Base-by-base conservation (phyloP, 2,888 invertebrate genomes). In the Drymonia ruficornis region DNA sequence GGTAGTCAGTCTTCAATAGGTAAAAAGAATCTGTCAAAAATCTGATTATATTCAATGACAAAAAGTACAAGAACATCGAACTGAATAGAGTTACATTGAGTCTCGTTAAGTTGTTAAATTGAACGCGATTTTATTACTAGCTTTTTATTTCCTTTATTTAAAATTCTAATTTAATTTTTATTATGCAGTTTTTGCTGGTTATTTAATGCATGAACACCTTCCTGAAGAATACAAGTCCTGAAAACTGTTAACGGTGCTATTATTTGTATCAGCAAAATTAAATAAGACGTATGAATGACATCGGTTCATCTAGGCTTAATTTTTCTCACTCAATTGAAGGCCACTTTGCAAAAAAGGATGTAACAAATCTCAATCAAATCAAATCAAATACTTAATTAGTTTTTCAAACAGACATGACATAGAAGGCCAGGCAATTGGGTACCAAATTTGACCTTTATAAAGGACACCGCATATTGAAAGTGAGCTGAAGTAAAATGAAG, bases 381-480 rank as follows among this genome's bases (percentile, higher is more conserved):
- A 28, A 28, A 34, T 36, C 5, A n/a, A 36, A 13, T 36, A 36
- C 11, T n/a, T n/a, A 23, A 36, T 36, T 36, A 36, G 36, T 36
- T 36, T 36, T 13, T 13, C 36, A 36, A 11, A 36, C 36, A 36
- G n/a, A n/a, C 13, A 13, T 36, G 36, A 36, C 36, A 36, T 36
- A 36, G 36, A 36, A 36, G 36, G 36, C n/a, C 36, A 31, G 12
- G 5, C 36, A 1, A 11, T 6, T n/a, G 2, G 3, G 36, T n/a
- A 13, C 36, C 36, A 36, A 4, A 36, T 36, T 36, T 13, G n/a
- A 36, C 36, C 36, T 36, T 36, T n/a, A 36, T 2, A 36, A n/a
- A 16, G 40, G 40, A 9, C 40, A n/a, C 1, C 1, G 4, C 15
- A 38, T 45, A 54, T 42, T 34, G 45, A 52, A 54, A 54, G 58